These are phyloP conservation scores for Phoenicopterus ruber DNA, from an alignment of 2,113 vertebrate species.

Conservation along the genomic window DNA sequence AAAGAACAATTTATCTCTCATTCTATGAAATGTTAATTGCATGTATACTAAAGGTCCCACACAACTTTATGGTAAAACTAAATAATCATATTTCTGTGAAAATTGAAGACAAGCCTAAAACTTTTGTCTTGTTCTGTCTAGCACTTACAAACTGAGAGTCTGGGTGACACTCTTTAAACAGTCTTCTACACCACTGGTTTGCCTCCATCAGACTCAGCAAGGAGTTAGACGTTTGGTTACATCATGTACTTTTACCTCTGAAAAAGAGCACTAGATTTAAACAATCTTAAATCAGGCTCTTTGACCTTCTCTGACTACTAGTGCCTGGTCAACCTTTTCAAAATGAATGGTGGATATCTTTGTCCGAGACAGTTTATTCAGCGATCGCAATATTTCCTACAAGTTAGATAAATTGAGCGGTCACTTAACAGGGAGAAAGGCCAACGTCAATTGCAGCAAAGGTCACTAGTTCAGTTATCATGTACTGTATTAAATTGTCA, in stretches of 20 bases:
- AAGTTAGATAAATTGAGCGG: slow-evolving; percentile 77
- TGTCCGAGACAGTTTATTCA: slow-evolving; percentile 69
- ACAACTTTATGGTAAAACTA: neutral
- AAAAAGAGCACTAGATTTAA: slow-evolving; percentile 45
- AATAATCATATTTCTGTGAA: neutral
- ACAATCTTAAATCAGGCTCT: slow-evolving; percentile 54
- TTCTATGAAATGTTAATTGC: neutral
- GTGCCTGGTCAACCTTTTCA: slow-evolving; percentile 59
- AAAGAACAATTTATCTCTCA: neutral
- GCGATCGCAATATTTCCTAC: slow-evolving; percentile 70
- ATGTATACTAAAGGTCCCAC: neutral
- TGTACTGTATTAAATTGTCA: slow-evolving; percentile 75
- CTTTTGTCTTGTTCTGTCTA: neutral
- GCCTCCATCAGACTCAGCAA: neutral
- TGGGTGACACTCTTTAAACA: neutral
- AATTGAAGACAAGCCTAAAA: neutral
- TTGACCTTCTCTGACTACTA: slow-evolving; percentile 70
- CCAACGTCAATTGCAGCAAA: slow-evolving; percentile 69
- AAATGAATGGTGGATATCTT: slow-evolving; percentile 71
- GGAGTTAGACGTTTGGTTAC: neutral
- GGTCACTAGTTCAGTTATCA: slow-evolving; percentile 69
- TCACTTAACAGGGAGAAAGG: slow-evolving; percentile 73
- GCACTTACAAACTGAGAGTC: neutral
- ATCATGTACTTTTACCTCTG: neutral
- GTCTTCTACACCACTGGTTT: neutral